Percentiles rank a stretch among this genome's conserved stretches.
Conservation (phyloP, 2,888 invertebrate species). For the Callinectes sapidus region DNA sequence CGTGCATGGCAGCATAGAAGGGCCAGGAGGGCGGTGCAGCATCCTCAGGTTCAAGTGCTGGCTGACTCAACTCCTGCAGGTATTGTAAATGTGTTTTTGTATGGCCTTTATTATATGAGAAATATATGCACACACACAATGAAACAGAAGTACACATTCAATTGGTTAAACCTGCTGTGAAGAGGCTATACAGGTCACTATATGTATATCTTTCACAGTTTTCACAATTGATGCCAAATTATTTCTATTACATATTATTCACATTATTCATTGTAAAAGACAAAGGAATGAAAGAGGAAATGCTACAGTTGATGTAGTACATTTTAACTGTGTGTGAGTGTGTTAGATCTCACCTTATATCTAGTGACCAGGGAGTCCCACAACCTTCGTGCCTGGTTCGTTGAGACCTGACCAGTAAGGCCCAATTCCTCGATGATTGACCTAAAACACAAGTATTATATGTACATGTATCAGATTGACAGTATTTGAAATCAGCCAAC, state of each 20-base stretch:
- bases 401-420: slow-evolving; percentile 55
- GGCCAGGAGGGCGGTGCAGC: slow-evolving; percentile 68
- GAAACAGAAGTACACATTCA: background rate
- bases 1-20: slow-evolving; percentile 66
- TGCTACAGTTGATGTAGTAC: background rate
- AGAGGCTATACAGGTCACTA: background rate
- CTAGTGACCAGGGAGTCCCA: slow-evolving; percentile 63
- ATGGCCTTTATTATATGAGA: background rate
- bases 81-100: background rate
- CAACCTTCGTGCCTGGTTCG: slow-evolving; percentile 49
- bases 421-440: slow-evolving; percentile 65
- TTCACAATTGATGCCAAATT: background rate
- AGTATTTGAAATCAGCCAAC: background rate
- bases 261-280: background rate
- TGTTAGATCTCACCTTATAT: slow-evolving; percentile 57
- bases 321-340: background rate
- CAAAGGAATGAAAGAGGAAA: background rate
- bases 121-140: background rate
- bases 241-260: background rate
- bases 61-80: slow-evolving; percentile 66
- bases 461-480: background rate
- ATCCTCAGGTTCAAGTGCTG: slow-evolving; percentile 67
- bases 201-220: background rate
- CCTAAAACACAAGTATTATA: slow-evolving; percentile 43
- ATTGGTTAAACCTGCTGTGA: background rate